phyloP scores from a whole-genome alignment of 2,113 vertebrate genomes.

The Hemibagrus wyckioides region DNA sequence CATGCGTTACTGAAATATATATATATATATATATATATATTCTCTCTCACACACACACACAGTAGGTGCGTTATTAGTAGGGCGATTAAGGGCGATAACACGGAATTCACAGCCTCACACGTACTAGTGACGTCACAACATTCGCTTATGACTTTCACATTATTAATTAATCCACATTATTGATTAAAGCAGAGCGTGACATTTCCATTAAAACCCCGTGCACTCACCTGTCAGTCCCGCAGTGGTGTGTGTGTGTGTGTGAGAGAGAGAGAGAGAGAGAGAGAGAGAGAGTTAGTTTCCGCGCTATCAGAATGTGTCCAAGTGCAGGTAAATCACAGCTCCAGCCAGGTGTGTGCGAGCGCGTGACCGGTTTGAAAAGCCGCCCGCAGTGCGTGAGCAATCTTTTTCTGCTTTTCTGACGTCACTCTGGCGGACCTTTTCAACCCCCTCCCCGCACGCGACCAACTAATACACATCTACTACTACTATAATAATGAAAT shows the following conservation, averaged over 20 bases:
- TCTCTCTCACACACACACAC: background rate
- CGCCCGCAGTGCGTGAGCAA: background rate
- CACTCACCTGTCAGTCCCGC: background rate
- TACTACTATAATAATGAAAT: background rate
- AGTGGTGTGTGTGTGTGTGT: background rate
- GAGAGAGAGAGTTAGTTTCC: background rate
- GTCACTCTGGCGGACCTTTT: background rate
- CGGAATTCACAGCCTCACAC: background rate
- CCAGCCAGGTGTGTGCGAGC: background rate
- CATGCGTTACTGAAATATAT: background rate
- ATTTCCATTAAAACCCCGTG: background rate
- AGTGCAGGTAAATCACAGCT: constrained; percentile 7
- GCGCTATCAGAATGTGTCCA: background rate
- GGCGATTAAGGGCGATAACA: background rate
- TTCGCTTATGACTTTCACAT: too few relatives aligned
- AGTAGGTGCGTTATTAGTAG: background rate
- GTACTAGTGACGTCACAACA: background rate
- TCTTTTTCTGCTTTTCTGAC: background rate
- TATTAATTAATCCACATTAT: background rate
- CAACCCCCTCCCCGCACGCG: background rate
- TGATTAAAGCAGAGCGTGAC: background rate
- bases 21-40: background rate
- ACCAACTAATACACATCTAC: background rate
- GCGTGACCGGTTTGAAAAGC: constrained; percentile 11
- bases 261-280: constrained; percentile 1